These are phyloP conservation scores for Polydrusus tereticollis DNA, from an alignment of 2,888 invertebrate genomes.

Conservation along the genomic window DNA sequence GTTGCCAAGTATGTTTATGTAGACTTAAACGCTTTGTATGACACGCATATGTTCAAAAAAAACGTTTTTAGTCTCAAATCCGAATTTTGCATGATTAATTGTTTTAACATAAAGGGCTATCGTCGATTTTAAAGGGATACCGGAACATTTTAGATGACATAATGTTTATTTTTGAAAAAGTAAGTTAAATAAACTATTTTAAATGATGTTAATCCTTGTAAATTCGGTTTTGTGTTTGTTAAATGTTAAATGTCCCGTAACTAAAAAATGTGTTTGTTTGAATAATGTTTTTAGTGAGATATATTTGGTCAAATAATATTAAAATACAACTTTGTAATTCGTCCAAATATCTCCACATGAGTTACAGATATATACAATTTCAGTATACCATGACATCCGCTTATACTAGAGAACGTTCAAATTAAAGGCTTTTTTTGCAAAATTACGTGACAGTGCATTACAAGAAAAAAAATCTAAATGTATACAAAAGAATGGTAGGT, in stretches of 20 bases:
- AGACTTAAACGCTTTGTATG: no score
- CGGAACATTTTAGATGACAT: constrained; percentile 21
- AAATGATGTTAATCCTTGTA: neutral
- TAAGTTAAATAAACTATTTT: neutral
- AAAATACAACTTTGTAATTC: neutral
- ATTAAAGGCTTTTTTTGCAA: neutral
- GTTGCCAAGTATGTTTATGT: no score
- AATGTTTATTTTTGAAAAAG: neutral
- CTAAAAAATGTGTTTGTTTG: neutral
- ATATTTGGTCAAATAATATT: constrained; percentile 12
- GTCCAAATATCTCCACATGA: constrained; percentile 2
- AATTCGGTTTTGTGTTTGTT: constrained; percentile 19
- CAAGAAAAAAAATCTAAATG: neutral
- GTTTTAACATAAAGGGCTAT: neutral
- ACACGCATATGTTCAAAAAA: no score
- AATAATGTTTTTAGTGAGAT: constrained; percentile 6
- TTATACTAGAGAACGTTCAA: neutral
- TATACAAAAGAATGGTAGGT: neutral
- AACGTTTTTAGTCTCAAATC: neutral
- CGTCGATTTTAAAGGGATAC: constrained; percentile 8
- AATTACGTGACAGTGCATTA: neutral
- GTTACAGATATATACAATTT: constrained; percentile 9
- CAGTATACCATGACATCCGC: neutral
- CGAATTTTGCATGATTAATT: neutral
- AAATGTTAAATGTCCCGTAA: neutral